Evolutionary conservation across 2,113 vertebrate genomes (phyloP).

Genomic region (Hyperopisus bebe): DNA sequence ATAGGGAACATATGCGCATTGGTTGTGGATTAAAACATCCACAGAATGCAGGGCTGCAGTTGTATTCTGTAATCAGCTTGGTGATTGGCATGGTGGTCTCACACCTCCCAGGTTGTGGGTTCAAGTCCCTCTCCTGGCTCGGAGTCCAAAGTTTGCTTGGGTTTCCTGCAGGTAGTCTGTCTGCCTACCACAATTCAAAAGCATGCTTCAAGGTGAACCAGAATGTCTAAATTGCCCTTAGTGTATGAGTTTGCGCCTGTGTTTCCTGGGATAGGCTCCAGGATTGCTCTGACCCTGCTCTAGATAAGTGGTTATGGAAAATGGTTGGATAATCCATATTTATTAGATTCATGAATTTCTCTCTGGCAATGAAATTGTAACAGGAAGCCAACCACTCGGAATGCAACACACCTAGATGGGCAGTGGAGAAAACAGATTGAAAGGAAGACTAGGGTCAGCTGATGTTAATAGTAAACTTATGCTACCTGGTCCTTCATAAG

Average conservation of each 20-base stretch:
- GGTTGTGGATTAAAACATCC: background rate
- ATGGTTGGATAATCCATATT: constrained; percentile 1
- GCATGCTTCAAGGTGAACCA: background rate
- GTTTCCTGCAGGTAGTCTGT: background rate
- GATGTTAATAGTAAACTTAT: background rate
- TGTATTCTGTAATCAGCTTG: background rate
- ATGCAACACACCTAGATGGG: background rate
- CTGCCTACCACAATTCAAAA: background rate
- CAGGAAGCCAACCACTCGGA: background rate
- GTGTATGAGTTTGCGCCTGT: background rate
- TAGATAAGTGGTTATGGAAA: background rate
- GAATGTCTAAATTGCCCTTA: background rate
- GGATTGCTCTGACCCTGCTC: background rate
- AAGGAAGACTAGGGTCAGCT: background rate
- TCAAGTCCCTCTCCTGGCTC: background rate
- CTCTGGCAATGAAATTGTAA: background rate
- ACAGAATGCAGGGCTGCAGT: background rate
- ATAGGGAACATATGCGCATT: background rate
- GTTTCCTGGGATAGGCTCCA: background rate
- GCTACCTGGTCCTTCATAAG: background rate
- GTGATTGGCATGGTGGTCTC: background rate
- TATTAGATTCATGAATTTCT: constrained; percentile 5
- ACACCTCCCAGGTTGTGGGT: background rate
- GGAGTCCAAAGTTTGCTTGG: background rate
- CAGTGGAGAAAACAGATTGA: background rate